Conservation (phyloP, 2,888 invertebrate genomes). For the Geophilus truncorum region DNA sequence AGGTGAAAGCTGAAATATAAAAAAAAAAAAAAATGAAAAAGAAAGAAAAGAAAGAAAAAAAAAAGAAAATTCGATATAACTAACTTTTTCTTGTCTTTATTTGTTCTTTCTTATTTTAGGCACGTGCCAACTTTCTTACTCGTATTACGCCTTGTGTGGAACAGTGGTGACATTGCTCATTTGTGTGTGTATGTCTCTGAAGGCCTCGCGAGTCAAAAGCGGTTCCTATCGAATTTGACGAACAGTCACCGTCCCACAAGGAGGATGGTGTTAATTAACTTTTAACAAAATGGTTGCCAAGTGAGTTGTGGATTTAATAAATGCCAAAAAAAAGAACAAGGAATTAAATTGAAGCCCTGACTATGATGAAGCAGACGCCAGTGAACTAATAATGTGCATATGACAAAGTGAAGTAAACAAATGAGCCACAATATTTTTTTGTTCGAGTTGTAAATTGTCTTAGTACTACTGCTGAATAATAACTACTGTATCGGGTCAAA, state of each 20-base stretch:
- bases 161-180: slow-evolving; percentile 33
- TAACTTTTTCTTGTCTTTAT: background rate
- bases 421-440: too few relatives aligned
- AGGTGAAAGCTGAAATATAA: background rate
- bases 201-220: slow-evolving; percentile 37
- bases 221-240: slow-evolving; percentile 37
- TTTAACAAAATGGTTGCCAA: background rate
- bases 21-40: background rate
- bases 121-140: slow-evolving; percentile 36
- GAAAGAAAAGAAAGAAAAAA: too few relatives aligned
- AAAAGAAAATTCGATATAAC: background rate
- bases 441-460: too few relatives aligned
- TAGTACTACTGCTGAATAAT: too few relatives aligned
- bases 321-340: too few relatives aligned
- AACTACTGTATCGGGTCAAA: too few relatives aligned
- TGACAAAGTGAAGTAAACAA: too few relatives aligned
- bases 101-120: slow-evolving; percentile 31
- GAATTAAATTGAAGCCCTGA: too few relatives aligned
- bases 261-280: slow-evolving; percentile 30
- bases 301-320: background rate
- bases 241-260: slow-evolving; percentile 31
- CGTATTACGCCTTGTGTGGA: slow-evolving; percentile 34
- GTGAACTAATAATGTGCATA: too few relatives aligned
- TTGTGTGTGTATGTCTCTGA: slow-evolving; percentile 36
- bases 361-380: too few relatives aligned